Evolutionary conservation across 2,888 invertebrate species (phyloP).

Genomic region (Sphecodes monilicornis): DNA sequence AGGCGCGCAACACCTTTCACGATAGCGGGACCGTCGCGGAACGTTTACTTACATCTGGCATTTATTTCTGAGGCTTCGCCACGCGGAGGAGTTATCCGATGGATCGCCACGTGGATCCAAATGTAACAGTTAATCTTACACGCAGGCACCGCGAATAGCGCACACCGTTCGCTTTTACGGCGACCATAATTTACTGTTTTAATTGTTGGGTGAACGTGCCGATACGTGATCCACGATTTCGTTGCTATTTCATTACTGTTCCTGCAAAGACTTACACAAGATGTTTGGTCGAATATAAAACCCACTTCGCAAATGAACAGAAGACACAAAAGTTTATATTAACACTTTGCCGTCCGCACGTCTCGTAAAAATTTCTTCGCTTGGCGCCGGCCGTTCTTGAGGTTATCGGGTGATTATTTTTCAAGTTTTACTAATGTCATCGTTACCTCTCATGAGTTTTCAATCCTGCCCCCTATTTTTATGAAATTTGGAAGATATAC

Average conservation of each 20-base stretch:
- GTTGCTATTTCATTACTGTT: not conserved
- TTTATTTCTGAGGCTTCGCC: slow-evolving; percentile 9
- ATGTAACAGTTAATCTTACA: slow-evolving; percentile 10
- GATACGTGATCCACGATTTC: not conserved
- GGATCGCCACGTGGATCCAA: not conserved
- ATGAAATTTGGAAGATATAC: no score
- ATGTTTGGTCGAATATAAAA: not conserved
- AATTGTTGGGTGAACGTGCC: not conserved
- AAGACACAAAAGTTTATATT: not conserved
- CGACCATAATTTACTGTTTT: not conserved
- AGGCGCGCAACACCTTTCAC: slow-evolving; percentile 17
- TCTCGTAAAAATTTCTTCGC: no score
- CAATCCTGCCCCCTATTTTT: no score
- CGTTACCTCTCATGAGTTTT: no score
- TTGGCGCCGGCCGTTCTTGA: no score
- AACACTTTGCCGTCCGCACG: no score
- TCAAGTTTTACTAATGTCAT: no score
- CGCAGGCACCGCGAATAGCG: not conserved
- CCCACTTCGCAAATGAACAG: not conserved
- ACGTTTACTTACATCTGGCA: slow-evolving; percentile 18
- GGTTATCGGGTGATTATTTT: no score
- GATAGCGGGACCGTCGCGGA: slow-evolving; percentile 4
- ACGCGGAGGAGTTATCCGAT: not conserved
- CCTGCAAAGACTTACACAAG: not conserved
- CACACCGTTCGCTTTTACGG: not conserved